A percentile compares a stretch with the other conserved stretches of the same genome.
Evolutionary conservation across 2,113 vertebrate species (phyloP).

Genomic region (Bubalus kerabau): DNA sequence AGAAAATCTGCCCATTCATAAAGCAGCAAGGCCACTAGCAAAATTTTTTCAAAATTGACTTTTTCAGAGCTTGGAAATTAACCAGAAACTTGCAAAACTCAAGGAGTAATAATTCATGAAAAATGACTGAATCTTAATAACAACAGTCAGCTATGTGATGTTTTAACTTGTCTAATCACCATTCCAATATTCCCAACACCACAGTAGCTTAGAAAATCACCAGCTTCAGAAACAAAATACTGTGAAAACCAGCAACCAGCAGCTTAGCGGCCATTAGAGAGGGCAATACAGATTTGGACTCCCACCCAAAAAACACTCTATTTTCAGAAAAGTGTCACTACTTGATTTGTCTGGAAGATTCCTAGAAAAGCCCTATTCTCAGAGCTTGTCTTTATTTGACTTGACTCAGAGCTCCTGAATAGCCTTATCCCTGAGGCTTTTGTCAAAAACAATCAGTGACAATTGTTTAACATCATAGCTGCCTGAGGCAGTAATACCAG

Average conservation of each 20-base stretch:
- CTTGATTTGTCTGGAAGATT: neutral
- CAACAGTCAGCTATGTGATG: neutral
- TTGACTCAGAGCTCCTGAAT: neutral
- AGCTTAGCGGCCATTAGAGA: neutral
- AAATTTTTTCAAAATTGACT: neutral
- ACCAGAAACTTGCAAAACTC: neutral
- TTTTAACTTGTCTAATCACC: neutral
- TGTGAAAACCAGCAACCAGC: neutral
- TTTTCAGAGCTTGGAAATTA: neutral
- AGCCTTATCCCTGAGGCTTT: neutral
- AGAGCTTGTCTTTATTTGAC: neutral
- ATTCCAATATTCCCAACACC: neutral
- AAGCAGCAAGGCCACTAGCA: neutral
- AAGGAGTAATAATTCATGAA: neutral
- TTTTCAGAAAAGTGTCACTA: neutral
- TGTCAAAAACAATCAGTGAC: conserved; percentile 12
- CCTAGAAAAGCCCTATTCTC: neutral
- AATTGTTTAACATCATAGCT: neutral
- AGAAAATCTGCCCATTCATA: neutral
- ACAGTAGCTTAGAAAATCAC: neutral
- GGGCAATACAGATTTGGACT: neutral
- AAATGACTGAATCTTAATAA: neutral
- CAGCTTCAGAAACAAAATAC: neutral
- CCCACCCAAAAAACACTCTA: neutral
- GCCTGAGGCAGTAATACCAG: neutral